Conservation (phyloP, 2,888 invertebrate genomes). For the Drosophila neotestacea region DNA sequence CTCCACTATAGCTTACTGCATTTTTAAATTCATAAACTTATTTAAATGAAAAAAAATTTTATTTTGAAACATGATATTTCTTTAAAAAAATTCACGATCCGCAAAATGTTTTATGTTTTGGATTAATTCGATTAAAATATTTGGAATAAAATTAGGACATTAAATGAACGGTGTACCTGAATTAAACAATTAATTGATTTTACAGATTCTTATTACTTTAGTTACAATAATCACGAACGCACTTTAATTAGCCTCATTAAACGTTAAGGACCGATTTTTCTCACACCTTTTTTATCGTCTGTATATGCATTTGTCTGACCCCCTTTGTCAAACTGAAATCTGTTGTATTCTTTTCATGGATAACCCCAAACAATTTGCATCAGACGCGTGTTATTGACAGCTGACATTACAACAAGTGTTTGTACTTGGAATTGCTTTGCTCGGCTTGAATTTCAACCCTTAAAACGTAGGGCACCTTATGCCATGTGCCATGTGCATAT, state of each 20-base stretch:
- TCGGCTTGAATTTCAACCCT: conserved; percentile 57
- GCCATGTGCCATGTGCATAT: conserved; percentile 32
- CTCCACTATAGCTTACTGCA: too few species aligned
- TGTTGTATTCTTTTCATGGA: conserved; percentile 14
- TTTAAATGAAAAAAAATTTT: too few species aligned
- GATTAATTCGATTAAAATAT: too few species aligned
- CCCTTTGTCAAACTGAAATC: conserved; percentile 20
- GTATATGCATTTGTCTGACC: not conserved
- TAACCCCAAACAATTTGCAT: conserved; percentile 44
- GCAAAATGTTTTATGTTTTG: too few species aligned
- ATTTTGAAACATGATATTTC: too few species aligned
- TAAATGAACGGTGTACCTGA: not conserved
- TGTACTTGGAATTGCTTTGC: conserved; percentile 63
- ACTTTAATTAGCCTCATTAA: not conserved
- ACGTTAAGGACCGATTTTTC: not conserved
- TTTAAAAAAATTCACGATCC: too few species aligned
- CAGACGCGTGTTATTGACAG: conserved; percentile 74
- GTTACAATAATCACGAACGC: not conserved
- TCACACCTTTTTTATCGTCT: conserved; percentile 6
- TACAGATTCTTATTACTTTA: not conserved
- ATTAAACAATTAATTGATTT: not conserved
- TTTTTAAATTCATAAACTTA: too few species aligned
- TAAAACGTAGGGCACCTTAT: conserved; percentile 23
- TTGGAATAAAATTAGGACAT: too few species aligned
- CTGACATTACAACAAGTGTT: conserved; percentile 79